Evolutionary conservation across 1,140 invertebrate species (phyloP), one percentile per base, ranked within the genome.

Genomic region (Drosophila burlai): DNA sequence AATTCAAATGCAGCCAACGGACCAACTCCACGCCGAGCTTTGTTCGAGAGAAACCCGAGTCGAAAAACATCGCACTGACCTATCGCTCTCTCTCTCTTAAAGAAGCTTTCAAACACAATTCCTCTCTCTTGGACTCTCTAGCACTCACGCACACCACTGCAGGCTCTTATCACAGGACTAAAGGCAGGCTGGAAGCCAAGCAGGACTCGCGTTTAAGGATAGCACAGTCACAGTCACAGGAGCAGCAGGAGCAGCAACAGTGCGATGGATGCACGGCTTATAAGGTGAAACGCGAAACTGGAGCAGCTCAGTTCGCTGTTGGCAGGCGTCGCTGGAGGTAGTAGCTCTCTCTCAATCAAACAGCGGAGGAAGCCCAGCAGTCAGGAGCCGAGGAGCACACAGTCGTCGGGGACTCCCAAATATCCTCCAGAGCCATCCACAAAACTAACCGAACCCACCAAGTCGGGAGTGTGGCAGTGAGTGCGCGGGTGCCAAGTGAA

Each of bases 221-320:
- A 84, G 66, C 67, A 84, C 82, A 46, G 77, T 61, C 75, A 68
- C 67, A 29, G 29, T 46, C 40, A 43, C 62, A 47, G 65, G 36
- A 74, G 26, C 43, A 52, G 60, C 73, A 64, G 55, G 29, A 42
- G 34, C 15, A 73, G 69, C 69, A 73, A 73, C 67, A 73, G 67
- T 72, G 66, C 66, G 69, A 73, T 50, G 52, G 29, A 73, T 49
- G 69, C 66, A 59, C 45, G 29, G 71, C 73, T 85, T 90, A 90
- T 82, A 90, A 90, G 85, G 85, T 90, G 86, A 85, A 90, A 80
- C 69, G 66, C 86, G 72, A 91, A 90, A 90, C 68, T 90, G 85
- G 85, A 90, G 85, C 85, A 90, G 65, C 77, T 90, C 86, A 90
- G 85, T 90, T 90, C 86, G 85, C 86, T 90, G 86, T 85, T 82